A percentile compares a stretch with the other conserved stretches of the same genome.
phyloP scores from a whole-genome alignment of 2,888 invertebrate genomes.

The Idaea straminata region DNA sequence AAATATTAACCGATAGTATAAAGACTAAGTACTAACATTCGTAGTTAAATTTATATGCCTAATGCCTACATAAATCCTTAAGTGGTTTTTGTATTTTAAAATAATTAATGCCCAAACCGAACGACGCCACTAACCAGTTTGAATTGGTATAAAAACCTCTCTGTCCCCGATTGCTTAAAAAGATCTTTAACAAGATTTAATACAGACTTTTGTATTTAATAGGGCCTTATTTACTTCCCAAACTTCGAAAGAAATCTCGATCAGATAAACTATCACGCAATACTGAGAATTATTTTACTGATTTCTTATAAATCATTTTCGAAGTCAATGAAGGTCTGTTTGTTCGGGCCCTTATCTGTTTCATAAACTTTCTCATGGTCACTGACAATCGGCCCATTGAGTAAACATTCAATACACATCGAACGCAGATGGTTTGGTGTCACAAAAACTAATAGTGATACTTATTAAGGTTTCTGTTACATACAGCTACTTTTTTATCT shows the following conservation, averaged over 20 bases:
- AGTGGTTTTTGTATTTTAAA: too few species aligned
- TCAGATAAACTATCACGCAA: constrained; percentile 24
- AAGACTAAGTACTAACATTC: neutral
- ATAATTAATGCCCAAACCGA: too few species aligned
- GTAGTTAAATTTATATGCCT: too few species aligned
- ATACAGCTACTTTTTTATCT: too few species aligned
- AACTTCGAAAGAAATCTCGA: constrained; percentile 9
- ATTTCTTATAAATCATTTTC: neutral
- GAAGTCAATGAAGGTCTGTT: constrained; percentile 25
- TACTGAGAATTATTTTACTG: constrained; percentile 19
- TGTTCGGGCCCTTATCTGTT: constrained; percentile 36
- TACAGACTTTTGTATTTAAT: neutral
- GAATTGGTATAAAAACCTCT: too few species aligned
- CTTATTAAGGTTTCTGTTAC: neutral
- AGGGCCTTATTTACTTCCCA: neutral
- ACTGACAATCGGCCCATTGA: constrained; percentile 45
- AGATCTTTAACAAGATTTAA: neutral
- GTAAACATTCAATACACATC: constrained; percentile 15
- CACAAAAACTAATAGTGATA: constrained; percentile 3
- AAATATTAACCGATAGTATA: neutral
- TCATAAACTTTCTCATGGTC: constrained; percentile 48
- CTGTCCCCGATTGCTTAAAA: neutral
- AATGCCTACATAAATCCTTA: too few species aligned
- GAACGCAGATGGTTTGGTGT: constrained; percentile 27
- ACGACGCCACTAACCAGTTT: too few species aligned